A percentile compares a stretch with the other conserved stretches of the same genome.
Conservation (phyloP, 2,888 invertebrate species). For the Synanthedon tipuliformis region DNA sequence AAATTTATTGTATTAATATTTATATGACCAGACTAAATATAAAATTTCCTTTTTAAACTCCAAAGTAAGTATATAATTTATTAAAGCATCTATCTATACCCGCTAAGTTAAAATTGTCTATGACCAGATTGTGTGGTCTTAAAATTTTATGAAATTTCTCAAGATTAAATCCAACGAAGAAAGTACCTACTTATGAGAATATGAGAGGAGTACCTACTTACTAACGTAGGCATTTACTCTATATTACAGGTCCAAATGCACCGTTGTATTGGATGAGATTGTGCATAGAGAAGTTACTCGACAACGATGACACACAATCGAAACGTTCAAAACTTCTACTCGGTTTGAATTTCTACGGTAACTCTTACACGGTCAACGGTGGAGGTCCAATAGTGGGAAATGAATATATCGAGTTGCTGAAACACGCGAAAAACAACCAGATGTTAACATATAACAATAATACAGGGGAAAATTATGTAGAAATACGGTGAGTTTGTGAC, state of each 20-base stretch:
- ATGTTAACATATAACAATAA: constrained; percentile 79
- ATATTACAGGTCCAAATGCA: constrained; percentile 82
- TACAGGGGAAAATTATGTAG: constrained; percentile 86
- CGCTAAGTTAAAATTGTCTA: no score
- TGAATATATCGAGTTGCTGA: constrained; percentile 81
- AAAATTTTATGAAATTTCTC: not conserved
- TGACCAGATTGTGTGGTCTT: not conserved
- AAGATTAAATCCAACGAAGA: not conserved
- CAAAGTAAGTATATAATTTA: no score
- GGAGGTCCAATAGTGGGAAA: constrained; percentile 85
- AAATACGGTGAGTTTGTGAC: constrained; percentile 76
- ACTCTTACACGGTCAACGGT: constrained; percentile 84
- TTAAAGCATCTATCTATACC: no score
- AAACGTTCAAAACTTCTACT: constrained; percentile 84
- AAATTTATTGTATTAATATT: no score
- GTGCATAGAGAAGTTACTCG: constrained; percentile 80
- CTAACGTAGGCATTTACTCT: not conserved
- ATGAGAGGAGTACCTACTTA: not conserved
- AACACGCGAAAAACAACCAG: constrained; percentile 77
- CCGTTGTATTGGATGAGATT: constrained; percentile 85
- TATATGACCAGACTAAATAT: no score
- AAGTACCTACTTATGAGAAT: no score
- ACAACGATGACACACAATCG: constrained; percentile 63
- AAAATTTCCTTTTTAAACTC: no score
- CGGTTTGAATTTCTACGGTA: constrained; percentile 94